Evolutionary conservation across 2,888 invertebrate species (phyloP).

Genomic region (Epiperipatus broadwayi): DNA sequence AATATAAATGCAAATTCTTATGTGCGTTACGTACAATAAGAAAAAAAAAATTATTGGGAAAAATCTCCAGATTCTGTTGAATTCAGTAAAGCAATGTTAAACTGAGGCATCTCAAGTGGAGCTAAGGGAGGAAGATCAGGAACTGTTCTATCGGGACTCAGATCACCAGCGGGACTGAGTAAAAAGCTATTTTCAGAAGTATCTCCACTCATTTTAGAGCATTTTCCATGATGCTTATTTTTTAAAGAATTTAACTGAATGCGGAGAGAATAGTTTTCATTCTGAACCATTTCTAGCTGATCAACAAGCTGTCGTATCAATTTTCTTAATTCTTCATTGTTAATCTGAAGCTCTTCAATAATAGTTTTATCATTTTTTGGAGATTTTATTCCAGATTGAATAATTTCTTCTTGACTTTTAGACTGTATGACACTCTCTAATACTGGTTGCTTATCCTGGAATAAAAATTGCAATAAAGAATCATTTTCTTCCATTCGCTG

Average conservation of each 20-base stretch:
- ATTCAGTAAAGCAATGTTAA: no score
- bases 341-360: conserved; percentile 22
- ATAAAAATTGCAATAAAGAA: conserved; percentile 21
- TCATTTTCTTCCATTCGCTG: conserved; percentile 22
- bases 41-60: no score
- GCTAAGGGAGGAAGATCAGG: conserved; percentile 34
- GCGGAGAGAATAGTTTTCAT: conserved; percentile 15
- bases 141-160: conserved; percentile 17
- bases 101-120: conserved; percentile 42
- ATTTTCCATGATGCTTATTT: no score
- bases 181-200: no score
- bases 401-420: conserved; percentile 5
- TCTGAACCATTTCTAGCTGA: conserved; percentile 19
- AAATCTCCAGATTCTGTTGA: no score
- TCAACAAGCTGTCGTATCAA: conserved; percentile 22
- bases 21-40: no score
- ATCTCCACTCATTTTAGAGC: no score
- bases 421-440: background rate
- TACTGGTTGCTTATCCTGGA: conserved; percentile 10
- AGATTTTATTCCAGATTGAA: conserved; percentile 16
- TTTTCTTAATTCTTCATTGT: conserved; percentile 23
- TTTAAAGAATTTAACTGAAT: no score
- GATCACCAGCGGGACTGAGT: conserved; percentile 21
- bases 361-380: conserved; percentile 22
- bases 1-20: no score